These are phyloP conservation scores for Amblyjoppa fuscipennis DNA, from an alignment of 2,888 invertebrate genomes.

Conservation along the genomic window DNA sequence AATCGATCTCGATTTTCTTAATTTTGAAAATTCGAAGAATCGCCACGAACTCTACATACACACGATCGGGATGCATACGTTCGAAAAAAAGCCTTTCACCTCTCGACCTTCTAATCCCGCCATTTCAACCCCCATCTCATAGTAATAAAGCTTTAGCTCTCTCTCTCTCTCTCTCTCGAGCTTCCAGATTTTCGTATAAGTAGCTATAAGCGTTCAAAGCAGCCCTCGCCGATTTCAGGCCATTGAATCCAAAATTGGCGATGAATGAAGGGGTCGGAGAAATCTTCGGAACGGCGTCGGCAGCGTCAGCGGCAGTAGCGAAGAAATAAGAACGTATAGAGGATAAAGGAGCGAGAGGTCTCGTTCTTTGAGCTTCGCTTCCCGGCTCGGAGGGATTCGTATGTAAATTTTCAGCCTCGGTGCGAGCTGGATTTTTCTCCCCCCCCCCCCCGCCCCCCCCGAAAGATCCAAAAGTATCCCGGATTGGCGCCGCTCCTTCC, in stretches of 20 bases:
- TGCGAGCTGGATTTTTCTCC: constrained; percentile 37
- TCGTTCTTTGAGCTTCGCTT: constrained; percentile 19
- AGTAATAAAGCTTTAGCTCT: constrained; percentile 11
- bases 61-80: no score
- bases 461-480: not conserved
- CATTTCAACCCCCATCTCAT: not conserved
- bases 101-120: constrained; percentile 2
- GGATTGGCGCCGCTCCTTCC: constrained; percentile 36
- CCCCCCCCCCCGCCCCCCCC: not conserved
- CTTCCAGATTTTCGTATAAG: constrained; percentile 30
- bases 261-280: constrained; percentile 26
- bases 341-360: constrained; percentile 21
- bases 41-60: not conserved
- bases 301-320: constrained; percentile 1
- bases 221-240: constrained; percentile 10
- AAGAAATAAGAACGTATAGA: constrained; percentile 4
- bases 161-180: not conserved
- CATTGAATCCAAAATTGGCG: constrained; percentile 20
- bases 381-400: constrained; percentile 50
- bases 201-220: constrained; percentile 27
- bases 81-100: not conserved
- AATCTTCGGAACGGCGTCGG: constrained; percentile 3
- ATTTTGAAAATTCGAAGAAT: not conserved
- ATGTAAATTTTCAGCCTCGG: constrained; percentile 63
- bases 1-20: not conserved